A percentile compares a stretch with the other conserved stretches of the same genome.
Conservation (phyloP, 2,113 vertebrate species). For the Erpornis zantholeuca region DNA sequence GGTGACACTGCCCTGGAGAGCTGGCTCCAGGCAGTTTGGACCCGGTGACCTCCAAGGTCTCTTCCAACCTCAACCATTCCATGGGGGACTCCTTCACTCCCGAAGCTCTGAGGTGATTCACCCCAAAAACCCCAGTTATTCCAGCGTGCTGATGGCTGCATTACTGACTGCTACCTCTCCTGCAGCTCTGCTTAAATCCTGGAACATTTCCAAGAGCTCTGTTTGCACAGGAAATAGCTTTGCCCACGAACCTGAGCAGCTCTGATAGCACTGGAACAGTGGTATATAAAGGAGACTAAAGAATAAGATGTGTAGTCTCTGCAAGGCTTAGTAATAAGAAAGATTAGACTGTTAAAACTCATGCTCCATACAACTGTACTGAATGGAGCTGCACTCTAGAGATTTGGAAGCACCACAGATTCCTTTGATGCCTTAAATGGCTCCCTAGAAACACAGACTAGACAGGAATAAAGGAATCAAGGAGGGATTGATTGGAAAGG, state of each 20-base stretch:
- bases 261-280: not conserved
- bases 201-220: not conserved
- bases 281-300: not conserved
- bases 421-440: not conserved
- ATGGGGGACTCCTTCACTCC: not conserved
- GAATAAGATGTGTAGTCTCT: not conserved
- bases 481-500: too few relatives aligned
- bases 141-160: not conserved
- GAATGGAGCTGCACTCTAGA: not conserved
- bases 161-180: not conserved
- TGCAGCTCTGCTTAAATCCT: not conserved
- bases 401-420: not conserved
- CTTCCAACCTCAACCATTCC: not conserved
- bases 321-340: not conserved
- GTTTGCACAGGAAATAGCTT: not conserved
- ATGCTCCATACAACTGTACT: not conserved
- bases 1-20: not conserved
- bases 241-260: fast-evolving
- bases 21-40: not conserved
- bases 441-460: too few relatives aligned
- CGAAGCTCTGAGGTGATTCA: not conserved
- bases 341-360: not conserved
- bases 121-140: not conserved
- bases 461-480: too few relatives aligned
- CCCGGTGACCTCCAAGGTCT: not conserved